phyloP scores from a whole-genome alignment of 1,140 invertebrate species.

The Aradophagus sp. region DNA sequence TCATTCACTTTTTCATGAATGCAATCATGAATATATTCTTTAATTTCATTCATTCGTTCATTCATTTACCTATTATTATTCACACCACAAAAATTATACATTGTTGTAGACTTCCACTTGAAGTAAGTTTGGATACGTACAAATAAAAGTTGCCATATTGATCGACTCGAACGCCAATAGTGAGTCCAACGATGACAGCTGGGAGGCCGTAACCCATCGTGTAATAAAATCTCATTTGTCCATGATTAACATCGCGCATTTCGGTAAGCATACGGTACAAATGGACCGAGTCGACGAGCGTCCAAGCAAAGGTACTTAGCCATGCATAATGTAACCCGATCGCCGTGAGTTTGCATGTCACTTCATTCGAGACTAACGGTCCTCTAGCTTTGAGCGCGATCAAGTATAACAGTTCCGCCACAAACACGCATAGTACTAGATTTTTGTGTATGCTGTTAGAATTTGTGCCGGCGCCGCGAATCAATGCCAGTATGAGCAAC shows the following conservation, averaged over 20 bases:
- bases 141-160: constrained; percentile 96
- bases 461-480: constrained; percentile 88
- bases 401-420: constrained; percentile 89
- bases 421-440: constrained; percentile 90
- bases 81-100: no score
- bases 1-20: no score
- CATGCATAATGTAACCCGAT: constrained; percentile 95
- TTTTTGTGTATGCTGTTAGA: constrained; percentile 97
- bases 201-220: constrained; percentile 96
- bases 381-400: constrained; percentile 87
- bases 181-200: constrained; percentile 91
- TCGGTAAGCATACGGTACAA: constrained; percentile 96
- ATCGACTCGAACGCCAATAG: constrained; percentile 94
- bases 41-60: constrained; percentile 15
- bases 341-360: constrained; percentile 91
- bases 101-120: no score
- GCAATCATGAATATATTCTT: no score
- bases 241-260: constrained; percentile 96
- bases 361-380: constrained; percentile 85
- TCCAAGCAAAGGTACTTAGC: constrained; percentile 92
- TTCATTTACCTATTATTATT: constrained; percentile 7
- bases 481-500: constrained; percentile 82
- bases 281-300: constrained; percentile 92
- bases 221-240: constrained; percentile 94
- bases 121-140: constrained; percentile 86